Conservation (phyloP, 2,888 invertebrate species). For the Acronicta psi region DNA sequence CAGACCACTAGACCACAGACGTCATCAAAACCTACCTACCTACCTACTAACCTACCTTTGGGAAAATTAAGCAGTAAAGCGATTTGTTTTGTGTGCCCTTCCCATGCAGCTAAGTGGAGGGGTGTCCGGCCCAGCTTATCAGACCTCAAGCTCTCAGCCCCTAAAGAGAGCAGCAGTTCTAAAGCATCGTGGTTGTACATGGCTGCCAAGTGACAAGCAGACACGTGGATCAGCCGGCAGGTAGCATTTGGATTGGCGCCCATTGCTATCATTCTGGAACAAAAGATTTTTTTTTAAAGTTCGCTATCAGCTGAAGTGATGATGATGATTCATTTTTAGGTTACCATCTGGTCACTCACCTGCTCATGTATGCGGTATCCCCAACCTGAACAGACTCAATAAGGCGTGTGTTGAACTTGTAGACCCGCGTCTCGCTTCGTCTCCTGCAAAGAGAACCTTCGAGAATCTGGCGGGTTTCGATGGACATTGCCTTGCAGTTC, state of each 20-base stretch:
- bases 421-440: constrained; percentile 14
- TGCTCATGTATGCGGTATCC: constrained; percentile 37
- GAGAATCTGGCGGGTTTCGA: constrained; percentile 21
- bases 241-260: constrained; percentile 57
- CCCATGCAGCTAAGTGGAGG: constrained; percentile 74
- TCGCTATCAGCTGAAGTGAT: too few relatives aligned
- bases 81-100: constrained; percentile 66
- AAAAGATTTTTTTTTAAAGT: neutral
- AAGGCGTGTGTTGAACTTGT: constrained; percentile 28
- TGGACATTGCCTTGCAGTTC: constrained; percentile 11
- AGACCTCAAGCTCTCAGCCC: constrained; percentile 63
- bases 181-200: constrained; percentile 66
- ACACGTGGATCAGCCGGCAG: constrained; percentile 53
- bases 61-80: constrained; percentile 59
- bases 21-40: too few relatives aligned
- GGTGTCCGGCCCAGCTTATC: constrained; percentile 74
- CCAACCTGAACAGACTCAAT: constrained; percentile 27
- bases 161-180: constrained; percentile 63
- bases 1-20: too few relatives aligned
- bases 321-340: too few relatives aligned
- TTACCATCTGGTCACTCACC: constrained; percentile 9
- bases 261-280: constrained; percentile 37
- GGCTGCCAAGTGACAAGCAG: constrained; percentile 71
- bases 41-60: too few relatives aligned
- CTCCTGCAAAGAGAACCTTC: constrained; percentile 27